phyloP scores from a whole-genome alignment of 2,888 invertebrate genomes.

The Gastracanthus pulcherrimus region DNA sequence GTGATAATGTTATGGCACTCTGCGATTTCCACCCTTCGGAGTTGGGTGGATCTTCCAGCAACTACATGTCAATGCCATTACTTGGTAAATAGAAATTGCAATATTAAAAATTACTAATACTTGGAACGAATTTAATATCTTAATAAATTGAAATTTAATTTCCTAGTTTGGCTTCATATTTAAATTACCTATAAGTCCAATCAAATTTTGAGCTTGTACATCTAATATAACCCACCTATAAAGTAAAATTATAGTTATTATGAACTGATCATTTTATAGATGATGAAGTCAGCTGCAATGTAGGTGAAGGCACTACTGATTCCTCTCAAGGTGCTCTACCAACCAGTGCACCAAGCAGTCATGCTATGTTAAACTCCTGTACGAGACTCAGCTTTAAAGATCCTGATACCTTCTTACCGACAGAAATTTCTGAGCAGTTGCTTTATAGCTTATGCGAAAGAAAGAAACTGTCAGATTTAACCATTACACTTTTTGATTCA shows the following conservation, averaged over 20 bases:
- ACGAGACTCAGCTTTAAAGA: slow-evolving; percentile 78
- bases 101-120: not conserved
- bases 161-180: too few species aligned
- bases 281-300: slow-evolving; percentile 53
- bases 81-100: slow-evolving; percentile 53
- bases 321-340: slow-evolving; percentile 57
- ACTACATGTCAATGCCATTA: slow-evolving; percentile 56
- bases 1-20: slow-evolving; percentile 81
- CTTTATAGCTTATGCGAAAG: slow-evolving; percentile 80
- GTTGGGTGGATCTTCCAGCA: slow-evolving; percentile 70
- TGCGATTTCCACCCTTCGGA: slow-evolving; percentile 76
- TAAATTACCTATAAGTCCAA: too few species aligned
- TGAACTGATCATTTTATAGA: slow-evolving; percentile 38
- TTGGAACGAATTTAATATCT: not conserved
- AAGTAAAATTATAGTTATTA: not conserved
- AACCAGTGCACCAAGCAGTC: slow-evolving; percentile 60
- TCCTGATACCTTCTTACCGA: slow-evolving; percentile 80
- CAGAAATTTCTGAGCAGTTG: slow-evolving; percentile 81
- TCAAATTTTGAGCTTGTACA: too few species aligned
- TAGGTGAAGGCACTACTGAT: slow-evolving; percentile 56
- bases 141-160: too few species aligned
- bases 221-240: too few species aligned
- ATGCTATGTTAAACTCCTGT: slow-evolving; percentile 62
- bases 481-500: slow-evolving; percentile 81
- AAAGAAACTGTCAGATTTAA: slow-evolving; percentile 81